These are phyloP conservation scores for Frankliniella fusca DNA, from an alignment of 2,888 invertebrate species.

Conservation along the genomic window DNA sequence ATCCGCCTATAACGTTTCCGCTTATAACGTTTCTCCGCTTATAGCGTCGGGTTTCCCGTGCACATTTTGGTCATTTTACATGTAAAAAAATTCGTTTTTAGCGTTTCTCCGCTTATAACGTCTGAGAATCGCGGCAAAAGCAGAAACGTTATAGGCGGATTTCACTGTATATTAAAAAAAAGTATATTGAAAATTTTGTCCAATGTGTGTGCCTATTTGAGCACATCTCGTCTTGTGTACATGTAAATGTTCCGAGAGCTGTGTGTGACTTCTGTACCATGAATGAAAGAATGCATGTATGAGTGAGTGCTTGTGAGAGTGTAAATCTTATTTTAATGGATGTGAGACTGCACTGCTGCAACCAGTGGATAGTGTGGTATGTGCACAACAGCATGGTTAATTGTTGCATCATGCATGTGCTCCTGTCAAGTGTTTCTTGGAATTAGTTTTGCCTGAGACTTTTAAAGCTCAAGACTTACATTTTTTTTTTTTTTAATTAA, in stretches of 20 bases:
- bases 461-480: not conserved
- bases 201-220: slow-evolving; percentile 22
- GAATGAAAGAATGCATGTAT: not conserved
- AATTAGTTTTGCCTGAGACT: not conserved
- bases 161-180: too few relatives aligned
- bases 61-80: too few relatives aligned
- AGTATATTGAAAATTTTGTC: slow-evolving; percentile 25
- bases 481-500: not conserved
- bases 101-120: too few relatives aligned
- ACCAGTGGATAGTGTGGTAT: slow-evolving; percentile 24
- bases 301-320: not conserved
- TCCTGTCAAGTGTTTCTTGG: slow-evolving; percentile 23
- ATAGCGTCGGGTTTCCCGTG: too few relatives aligned
- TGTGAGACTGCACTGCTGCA: slow-evolving; percentile 25
- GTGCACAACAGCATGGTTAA: slow-evolving; percentile 2
- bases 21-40: too few relatives aligned
- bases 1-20: too few relatives aligned
- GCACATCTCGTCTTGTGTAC: slow-evolving; percentile 7
- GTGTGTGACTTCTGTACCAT: slow-evolving; percentile 16
- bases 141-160: too few relatives aligned
- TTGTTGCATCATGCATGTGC: slow-evolving; percentile 3
- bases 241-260: slow-evolving; percentile 9
- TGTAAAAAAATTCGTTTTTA: too few relatives aligned
- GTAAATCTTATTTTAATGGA: slow-evolving; percentile 16
- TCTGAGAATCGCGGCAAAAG: too few relatives aligned